phyloP scores from a whole-genome alignment of 2,888 invertebrate genomes.

The Leistus spinibarbis region DNA sequence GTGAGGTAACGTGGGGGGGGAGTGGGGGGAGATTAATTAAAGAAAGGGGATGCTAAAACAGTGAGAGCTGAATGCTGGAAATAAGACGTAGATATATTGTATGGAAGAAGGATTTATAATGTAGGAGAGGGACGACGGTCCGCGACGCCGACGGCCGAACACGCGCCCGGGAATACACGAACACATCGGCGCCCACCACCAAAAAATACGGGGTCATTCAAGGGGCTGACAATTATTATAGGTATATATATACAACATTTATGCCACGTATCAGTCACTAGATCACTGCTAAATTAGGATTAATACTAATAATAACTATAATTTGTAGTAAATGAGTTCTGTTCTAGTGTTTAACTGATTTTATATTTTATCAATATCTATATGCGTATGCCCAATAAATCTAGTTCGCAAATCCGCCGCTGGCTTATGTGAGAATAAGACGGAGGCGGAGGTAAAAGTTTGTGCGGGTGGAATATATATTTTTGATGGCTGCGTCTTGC shows the following conservation, averaged over 20 bases:
- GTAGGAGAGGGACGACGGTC: conserved; percentile 49
- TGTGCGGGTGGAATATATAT: conserved; percentile 51
- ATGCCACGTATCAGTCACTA: too few relatives aligned
- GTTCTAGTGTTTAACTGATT: too few relatives aligned
- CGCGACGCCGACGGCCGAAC: neutral
- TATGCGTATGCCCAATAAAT: neutral
- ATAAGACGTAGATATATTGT: conserved; percentile 59
- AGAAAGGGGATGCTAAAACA: conserved; percentile 58
- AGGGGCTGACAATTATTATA: neutral
- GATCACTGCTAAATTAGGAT: too few relatives aligned
- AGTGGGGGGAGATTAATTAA: conserved; percentile 57
- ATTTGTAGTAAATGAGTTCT: too few relatives aligned
- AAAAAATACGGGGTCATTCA: neutral
- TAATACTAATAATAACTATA: too few relatives aligned
- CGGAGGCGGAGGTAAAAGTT: neutral
- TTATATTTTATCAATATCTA: too few relatives aligned
- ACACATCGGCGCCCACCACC: neutral
- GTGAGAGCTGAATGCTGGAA: conserved; percentile 54
- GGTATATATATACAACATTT: too few relatives aligned
- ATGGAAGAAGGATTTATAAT: conserved; percentile 58
- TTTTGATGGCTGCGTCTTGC: conserved; percentile 52
- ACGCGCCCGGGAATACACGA: neutral
- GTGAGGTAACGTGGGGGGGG: conserved; percentile 6
- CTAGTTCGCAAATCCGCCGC: neutral
- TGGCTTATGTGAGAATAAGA: conserved; percentile 33